These are phyloP conservation scores for Drosophila sucinea DNA, from an alignment of 1,140 invertebrate species.

Conservation along the genomic window DNA sequence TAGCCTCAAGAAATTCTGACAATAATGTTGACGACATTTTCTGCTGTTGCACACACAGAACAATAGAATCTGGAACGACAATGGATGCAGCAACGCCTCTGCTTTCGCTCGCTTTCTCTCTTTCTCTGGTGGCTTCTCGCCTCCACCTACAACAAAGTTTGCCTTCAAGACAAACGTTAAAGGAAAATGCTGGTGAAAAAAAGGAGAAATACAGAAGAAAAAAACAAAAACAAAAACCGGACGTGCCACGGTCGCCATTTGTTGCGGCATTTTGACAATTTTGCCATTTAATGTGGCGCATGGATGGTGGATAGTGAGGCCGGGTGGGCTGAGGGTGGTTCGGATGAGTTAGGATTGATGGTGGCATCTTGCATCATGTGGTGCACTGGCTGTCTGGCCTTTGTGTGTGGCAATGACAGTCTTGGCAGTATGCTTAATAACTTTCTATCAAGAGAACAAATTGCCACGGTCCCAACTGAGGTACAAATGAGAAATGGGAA, in stretches of 20 bases:
- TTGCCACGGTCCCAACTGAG: slow-evolving; percentile 14
- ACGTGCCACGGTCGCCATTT: slow-evolving; percentile 67
- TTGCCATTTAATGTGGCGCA: slow-evolving; percentile 60
- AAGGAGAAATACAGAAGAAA: slow-evolving; percentile 3
- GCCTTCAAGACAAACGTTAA: slow-evolving; percentile 23
- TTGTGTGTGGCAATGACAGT: slow-evolving; percentile 15
- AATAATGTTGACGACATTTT: slow-evolving; percentile 70
- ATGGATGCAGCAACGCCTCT: slow-evolving; percentile 24
- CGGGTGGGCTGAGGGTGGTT: background rate
- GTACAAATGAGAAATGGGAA: slow-evolving; percentile 14
- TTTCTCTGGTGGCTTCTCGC: background rate
- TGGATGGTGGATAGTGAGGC: slow-evolving; percentile 16
- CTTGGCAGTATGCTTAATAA: slow-evolving; percentile 39
- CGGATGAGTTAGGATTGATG: background rate
- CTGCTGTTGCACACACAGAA: slow-evolving; percentile 63
- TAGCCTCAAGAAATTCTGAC: slow-evolving; percentile 48
- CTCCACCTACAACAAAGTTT: slow-evolving; percentile 42
- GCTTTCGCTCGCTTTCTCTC: background rate
- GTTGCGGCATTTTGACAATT: slow-evolving; percentile 76
- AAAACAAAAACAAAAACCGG: slow-evolving; percentile 36
- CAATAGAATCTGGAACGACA: slow-evolving; percentile 28
- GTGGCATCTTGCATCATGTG: slow-evolving; percentile 31
- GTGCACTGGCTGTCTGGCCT: slow-evolving; percentile 1
- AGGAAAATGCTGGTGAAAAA: slow-evolving; percentile 37
- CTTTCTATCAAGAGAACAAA: slow-evolving; percentile 24